These are phyloP conservation scores for Heliconius himera DNA, from an alignment of 1,140 invertebrate genomes.

Conservation along the genomic window DNA sequence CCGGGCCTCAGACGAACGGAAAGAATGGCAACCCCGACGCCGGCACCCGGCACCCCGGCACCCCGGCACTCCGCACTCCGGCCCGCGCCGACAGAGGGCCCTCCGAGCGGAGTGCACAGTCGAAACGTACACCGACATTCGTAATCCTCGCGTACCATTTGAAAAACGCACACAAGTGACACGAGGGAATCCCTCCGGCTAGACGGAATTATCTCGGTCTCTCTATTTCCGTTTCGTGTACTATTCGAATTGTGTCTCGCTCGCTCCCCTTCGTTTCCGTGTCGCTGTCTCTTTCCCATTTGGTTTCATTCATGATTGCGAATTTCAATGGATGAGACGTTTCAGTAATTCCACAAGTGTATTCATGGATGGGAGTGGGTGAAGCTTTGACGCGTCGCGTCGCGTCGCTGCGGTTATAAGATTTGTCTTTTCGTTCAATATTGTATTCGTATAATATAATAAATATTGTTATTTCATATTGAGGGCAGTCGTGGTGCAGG, in stretches of 20 bases:
- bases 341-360: slow-evolving; percentile 46
- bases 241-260: slow-evolving; percentile 74
- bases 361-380: slow-evolving; percentile 44
- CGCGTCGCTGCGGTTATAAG: slow-evolving; percentile 6
- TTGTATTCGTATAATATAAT: background rate
- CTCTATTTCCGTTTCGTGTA: slow-evolving; percentile 80
- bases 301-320: slow-evolving; percentile 75
- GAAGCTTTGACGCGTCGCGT: slow-evolving; percentile 43
- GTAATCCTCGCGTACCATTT: slow-evolving; percentile 65
- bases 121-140: slow-evolving; percentile 68
- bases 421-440: background rate
- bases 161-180: slow-evolving; percentile 80
- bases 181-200: slow-evolving; percentile 79
- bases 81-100: slow-evolving; percentile 45
- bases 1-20: slow-evolving; percentile 58
- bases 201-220: slow-evolving; percentile 79
- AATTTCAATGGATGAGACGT: slow-evolving; percentile 75
- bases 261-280: slow-evolving; percentile 44
- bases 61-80: no score
- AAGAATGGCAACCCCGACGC: slow-evolving; percentile 56
- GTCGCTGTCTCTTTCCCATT: slow-evolving; percentile 74
- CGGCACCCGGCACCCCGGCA: slow-evolving; percentile 7
- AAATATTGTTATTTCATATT: no score
- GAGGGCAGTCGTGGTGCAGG: no score
- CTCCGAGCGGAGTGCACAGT: slow-evolving; percentile 51